Percentiles rank a stretch among this genome's conserved stretches.
phyloP scores from a whole-genome alignment of 2,797 vertebrate genomes.

The Pagetopsis macropterus region DNA sequence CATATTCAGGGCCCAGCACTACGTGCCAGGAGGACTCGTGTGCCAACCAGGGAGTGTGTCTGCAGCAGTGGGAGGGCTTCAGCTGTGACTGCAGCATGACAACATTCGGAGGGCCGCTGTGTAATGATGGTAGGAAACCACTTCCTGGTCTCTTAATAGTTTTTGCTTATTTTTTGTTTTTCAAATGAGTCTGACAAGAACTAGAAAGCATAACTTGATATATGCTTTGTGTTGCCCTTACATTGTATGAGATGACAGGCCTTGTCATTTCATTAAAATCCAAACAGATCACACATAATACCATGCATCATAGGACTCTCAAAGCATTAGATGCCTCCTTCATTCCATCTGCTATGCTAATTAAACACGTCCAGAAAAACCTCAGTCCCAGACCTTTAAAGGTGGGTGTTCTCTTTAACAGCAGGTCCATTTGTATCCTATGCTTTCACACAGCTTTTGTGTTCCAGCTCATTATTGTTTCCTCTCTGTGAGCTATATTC shows the following conservation, averaged over 20 bases:
- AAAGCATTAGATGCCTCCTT: slow-evolving; percentile 18
- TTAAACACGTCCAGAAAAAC: slow-evolving; percentile 27
- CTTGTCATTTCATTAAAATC: not conserved
- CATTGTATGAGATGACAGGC: too few relatives aligned
- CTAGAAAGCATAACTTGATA: not conserved
- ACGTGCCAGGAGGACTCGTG: slow-evolving; percentile 98
- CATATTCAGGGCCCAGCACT: slow-evolving; percentile 92
- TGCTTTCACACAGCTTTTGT: slow-evolving; percentile 27
- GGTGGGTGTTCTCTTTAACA: slow-evolving; percentile 51
- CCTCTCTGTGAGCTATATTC: slow-evolving; percentile 27
- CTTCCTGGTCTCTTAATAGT: not conserved
- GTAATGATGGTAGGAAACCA: slow-evolving; percentile 94
- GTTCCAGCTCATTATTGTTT: slow-evolving; percentile 44
- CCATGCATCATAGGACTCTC: slow-evolving; percentile 7
- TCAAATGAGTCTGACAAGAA: not conserved
- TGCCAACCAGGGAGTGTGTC: slow-evolving; percentile 96
- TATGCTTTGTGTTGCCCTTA: not conserved
- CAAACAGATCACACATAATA: slow-evolving; percentile 7
- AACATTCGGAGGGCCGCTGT: slow-evolving; percentile 94
- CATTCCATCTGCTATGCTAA: slow-evolving; percentile 35
- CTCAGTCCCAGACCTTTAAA: slow-evolving; percentile 32
- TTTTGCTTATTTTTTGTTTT: not conserved
- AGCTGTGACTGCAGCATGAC: slow-evolving; percentile 99
- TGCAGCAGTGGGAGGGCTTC: slow-evolving; percentile 99
- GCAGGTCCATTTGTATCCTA: slow-evolving; percentile 36